Base-by-base conservation (phyloP, 1,140 invertebrate genomes). In the Orussus abietinus region DNA sequence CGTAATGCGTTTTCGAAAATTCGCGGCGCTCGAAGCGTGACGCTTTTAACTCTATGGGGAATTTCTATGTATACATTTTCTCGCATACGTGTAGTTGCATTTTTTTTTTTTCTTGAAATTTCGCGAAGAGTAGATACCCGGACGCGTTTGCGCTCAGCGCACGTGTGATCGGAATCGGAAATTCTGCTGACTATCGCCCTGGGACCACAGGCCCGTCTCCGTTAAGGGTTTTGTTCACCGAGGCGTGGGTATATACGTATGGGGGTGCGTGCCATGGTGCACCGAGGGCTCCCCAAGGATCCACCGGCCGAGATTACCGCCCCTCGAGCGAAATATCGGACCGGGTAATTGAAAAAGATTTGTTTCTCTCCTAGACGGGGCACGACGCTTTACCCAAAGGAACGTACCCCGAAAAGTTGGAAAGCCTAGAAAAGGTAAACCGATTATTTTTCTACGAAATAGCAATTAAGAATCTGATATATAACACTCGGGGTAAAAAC, bases 161-260 rank as follows among this genome's bases (percentile, higher is more conserved):
- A 64, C 59, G 62, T 64, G 64, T 66, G 62, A 55, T 59, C 47
- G 52, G 60, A 49, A 59, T 57, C 49, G 49, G 50, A 62, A 67
- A 68, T 69, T 68, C 51, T 65, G 65, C 63, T 70, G 65, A 70
- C 67, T 61, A 67, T 56, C 62, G 57, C 53, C 55, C 50, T 37
- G 67, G 67, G 65, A 68, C 53, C 36, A 33, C 21, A 45, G 41
- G 45, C 29, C 40, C 53, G 50, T 55, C 57, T 64, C 50, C 53
- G 55, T 62, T 59, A 54, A 66, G 54, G 66, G 59, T 65, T 55
- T 54, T 62, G 62, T 22, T 66, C 64, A 65, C 55, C 58, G 55
- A 49, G 66, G 53, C 64, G 51, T 62, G 45, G 51, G 64, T 47
- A 51, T 51, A 53, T 55, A 56, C 45, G n/a, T n/a, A n/a, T n/a